Conservation (phyloP, 2,113 vertebrate genomes). For the Anthoscopus minutus region DNA sequence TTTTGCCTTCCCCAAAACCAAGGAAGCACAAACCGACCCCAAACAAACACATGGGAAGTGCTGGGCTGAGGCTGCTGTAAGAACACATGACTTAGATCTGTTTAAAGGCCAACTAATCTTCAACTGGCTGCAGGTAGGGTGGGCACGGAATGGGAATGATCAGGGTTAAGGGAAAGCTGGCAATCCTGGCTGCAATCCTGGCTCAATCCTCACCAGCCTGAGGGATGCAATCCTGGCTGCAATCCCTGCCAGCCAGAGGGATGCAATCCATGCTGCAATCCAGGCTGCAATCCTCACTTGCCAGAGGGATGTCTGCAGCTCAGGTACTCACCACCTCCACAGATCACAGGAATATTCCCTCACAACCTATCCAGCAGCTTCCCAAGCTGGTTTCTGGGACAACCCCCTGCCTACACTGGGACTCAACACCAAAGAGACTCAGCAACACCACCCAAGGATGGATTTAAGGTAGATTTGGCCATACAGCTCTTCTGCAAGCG, state of each 20-base stretch:
- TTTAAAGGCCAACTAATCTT: neutral
- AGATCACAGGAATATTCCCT: rapidly evolving
- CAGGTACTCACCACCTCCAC: rapidly evolving
- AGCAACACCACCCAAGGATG: neutral
- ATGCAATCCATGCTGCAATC: neutral
- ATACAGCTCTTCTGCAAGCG: neutral
- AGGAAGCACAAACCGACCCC: neutral
- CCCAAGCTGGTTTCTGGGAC: neutral
- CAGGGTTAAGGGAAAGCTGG: neutral
- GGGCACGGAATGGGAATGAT: neutral
- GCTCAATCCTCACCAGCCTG: neutral
- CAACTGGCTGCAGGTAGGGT: neutral
- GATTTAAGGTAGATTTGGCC: neutral
- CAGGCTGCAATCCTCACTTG: neutral
- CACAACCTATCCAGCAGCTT: neutral
- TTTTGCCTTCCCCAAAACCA: neutral
- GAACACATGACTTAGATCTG: neutral
- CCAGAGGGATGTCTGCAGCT: neutral
- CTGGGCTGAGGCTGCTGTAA: neutral
- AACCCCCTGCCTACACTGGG: neutral
- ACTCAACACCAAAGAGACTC: neutral
- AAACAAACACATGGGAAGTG: neutral
- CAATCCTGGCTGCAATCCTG: neutral
- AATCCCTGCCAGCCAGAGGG: too few species aligned
- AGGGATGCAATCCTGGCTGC: neutral